These are phyloP conservation scores for Asbolus verrucosus DNA, from an alignment of 1,140 invertebrate species.

Conservation along the genomic window DNA sequence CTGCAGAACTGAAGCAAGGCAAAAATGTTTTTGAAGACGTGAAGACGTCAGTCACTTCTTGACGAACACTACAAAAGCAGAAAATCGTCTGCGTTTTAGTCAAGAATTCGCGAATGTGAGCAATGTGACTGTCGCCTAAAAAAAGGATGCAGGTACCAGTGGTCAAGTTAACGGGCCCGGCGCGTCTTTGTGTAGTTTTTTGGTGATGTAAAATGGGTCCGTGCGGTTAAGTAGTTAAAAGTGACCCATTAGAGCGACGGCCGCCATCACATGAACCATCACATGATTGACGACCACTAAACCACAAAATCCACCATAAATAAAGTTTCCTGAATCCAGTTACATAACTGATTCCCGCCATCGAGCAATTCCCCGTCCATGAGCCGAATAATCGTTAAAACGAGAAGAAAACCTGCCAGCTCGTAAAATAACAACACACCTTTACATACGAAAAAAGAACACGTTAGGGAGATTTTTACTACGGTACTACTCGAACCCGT, in stretches of 20 bases:
- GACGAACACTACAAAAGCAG: too few relatives aligned
- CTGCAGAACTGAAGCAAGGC: too few relatives aligned
- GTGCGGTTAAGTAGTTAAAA: too few relatives aligned
- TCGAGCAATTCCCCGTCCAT: conserved; percentile 37
- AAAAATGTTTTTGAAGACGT: too few relatives aligned
- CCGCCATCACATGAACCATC: not conserved
- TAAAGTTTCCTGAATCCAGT: conserved; percentile 40
- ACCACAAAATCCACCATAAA: conserved; percentile 10
- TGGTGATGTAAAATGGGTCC: too few relatives aligned
- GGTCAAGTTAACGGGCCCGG: too few relatives aligned
- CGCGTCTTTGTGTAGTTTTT: too few relatives aligned
- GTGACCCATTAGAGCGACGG: not conserved
- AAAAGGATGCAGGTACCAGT: too few relatives aligned
- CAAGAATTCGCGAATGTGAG: too few relatives aligned
- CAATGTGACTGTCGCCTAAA: too few relatives aligned
- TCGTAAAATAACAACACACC: conserved; percentile 47
- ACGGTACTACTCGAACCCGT: conserved; percentile 46
- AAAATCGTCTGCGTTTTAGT: too few relatives aligned
- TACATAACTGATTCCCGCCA: conserved; percentile 42
- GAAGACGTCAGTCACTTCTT: too few relatives aligned
- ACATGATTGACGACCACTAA: conserved; percentile 4
- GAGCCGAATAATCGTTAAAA: conserved; percentile 34
- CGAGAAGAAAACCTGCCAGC: conserved; percentile 37
- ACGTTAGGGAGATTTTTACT: conserved; percentile 47
- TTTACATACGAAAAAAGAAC: conserved; percentile 43